phyloP scores from a whole-genome alignment of 1,140 invertebrate genomes.

The Oreohelix idahoensis region DNA sequence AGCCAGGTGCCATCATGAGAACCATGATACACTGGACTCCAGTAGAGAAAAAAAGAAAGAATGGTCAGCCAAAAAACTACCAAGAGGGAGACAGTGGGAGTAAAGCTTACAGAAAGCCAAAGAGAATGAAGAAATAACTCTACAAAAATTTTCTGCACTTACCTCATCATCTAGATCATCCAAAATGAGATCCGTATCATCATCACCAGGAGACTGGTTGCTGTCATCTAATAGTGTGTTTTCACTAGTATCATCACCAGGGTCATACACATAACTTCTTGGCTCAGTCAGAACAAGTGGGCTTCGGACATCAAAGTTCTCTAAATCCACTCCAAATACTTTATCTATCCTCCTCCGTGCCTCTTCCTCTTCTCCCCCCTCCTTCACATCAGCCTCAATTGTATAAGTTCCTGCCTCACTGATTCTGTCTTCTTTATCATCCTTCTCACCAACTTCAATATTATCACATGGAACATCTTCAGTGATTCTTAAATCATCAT shows the following conservation, averaged over 20 bases:
- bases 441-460: background rate
- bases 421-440: conserved; percentile 77
- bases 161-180: conserved; percentile 18
- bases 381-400: conserved; percentile 79
- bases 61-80: too few relatives aligned
- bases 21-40: too few relatives aligned
- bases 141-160: background rate
- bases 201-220: background rate
- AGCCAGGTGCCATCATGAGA: too few relatives aligned
- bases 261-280: conserved; percentile 1
- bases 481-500: conserved; percentile 40
- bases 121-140: too few relatives aligned
- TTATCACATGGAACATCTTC: background rate
- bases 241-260: conserved; percentile 33
- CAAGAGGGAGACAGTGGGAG: too few relatives aligned
- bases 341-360: conserved; percentile 89
- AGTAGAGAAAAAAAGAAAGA: too few relatives aligned
- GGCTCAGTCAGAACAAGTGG: background rate
- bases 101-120: too few relatives aligned
- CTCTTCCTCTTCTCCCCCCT: conserved; percentile 88
- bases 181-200: conserved; percentile 18
- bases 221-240: conserved; percentile 62
- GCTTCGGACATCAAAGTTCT: conserved; percentile 24
- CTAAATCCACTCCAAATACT: conserved; percentile 78
- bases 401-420: conserved; percentile 92